Evolutionary conservation across 2,797 vertebrate species (phyloP).

Genomic region (Acrocephalus scirpaceus): DNA sequence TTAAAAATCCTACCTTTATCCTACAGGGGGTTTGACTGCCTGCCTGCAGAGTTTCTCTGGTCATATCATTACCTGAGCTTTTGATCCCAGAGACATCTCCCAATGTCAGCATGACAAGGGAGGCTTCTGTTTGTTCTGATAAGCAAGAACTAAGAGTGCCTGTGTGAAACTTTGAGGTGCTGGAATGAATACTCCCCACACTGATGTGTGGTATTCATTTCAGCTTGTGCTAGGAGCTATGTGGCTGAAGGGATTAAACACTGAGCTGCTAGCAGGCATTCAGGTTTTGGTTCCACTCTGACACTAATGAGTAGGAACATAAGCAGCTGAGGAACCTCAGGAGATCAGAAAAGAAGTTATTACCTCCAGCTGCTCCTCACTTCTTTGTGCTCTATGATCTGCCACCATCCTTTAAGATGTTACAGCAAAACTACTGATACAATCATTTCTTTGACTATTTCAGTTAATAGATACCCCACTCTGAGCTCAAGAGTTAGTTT

Average conservation of each 20-base stretch:
- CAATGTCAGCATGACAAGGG: accelerated
- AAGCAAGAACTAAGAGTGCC: neutral
- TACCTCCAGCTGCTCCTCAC: neutral
- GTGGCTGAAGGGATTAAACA: neutral
- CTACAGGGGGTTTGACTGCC: neutral
- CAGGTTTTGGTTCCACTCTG: neutral
- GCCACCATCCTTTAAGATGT: neutral
- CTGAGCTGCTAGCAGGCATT: neutral
- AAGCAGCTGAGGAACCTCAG: neutral
- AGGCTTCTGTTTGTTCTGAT: neutral
- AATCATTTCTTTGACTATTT: neutral
- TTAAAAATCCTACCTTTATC: neutral
- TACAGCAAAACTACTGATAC: neutral
- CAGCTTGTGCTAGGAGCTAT: accelerated
- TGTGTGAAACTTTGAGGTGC: neutral
- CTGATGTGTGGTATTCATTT: neutral
- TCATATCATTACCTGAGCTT: neutral
- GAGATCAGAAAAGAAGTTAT: neutral
- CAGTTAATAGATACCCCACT: neutral
- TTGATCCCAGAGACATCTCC: neutral
- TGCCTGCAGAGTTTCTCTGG: neutral
- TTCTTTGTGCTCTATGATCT: neutral
- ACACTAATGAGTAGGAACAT: neutral
- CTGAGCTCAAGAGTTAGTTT: neutral
- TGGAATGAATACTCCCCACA: neutral